A percentile compares a stretch with the other conserved stretches of the same genome.
Conservation (phyloP, 2,888 invertebrate genomes). For the Eupeodes luniger region DNA sequence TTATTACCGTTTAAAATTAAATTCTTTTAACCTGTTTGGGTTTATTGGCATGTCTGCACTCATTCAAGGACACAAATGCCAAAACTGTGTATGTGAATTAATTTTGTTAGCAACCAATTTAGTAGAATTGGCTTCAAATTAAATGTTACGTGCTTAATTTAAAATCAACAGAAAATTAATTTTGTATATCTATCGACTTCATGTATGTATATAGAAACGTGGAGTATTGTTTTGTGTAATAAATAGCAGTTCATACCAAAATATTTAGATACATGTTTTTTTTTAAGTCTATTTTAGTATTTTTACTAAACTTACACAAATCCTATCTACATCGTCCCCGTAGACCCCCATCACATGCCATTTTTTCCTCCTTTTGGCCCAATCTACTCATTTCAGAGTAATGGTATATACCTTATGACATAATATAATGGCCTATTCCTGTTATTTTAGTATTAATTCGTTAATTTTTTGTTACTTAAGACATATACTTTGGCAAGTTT, state of each 20-base stretch:
- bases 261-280: too few relatives aligned
- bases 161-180: not conserved
- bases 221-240: not conserved
- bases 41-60: conserved; percentile 41
- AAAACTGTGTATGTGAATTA: conserved; percentile 46
- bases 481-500: too few relatives aligned
- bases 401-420: too few relatives aligned
- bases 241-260: not conserved
- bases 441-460: too few relatives aligned
- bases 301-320: too few relatives aligned
- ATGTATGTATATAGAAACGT: not conserved
- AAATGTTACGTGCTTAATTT: conserved; percentile 48
- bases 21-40: conserved; percentile 75
- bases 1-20: conserved; percentile 75
- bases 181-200: not conserved
- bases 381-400: too few relatives aligned
- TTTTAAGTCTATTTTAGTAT: too few relatives aligned
- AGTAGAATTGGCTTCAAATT: conserved; percentile 60
- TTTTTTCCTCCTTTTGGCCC: too few relatives aligned
- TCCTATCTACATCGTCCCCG: too few relatives aligned
- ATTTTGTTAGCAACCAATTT: conserved; percentile 61
- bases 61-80: not conserved
- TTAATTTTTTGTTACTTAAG: too few relatives aligned
- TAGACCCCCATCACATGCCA: too few relatives aligned
- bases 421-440: too few relatives aligned